Base-by-base conservation (phyloP, 2,113 vertebrate genomes). In the Hypocryptadius cinnamomeus region DNA sequence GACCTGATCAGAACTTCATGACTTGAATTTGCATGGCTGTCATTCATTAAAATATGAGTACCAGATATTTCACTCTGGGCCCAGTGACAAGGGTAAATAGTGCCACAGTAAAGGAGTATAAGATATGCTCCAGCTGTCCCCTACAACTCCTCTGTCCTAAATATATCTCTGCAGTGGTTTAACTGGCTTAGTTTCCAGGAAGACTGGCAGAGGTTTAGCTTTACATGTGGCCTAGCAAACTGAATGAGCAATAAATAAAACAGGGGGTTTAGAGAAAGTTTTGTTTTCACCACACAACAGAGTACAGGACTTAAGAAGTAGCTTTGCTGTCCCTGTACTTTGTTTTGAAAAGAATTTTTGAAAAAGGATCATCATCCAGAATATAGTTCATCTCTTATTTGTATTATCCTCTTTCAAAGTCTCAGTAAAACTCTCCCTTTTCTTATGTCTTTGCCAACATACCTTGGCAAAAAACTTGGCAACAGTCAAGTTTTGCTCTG, bases 171-270 rank as follows among this genome's bases (percentile, higher is more conserved):
- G 85, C 33, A 35, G 57, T 87, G 48, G 31, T 74, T 86, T 90
- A 51, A 30, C 50, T 92, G 96, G 33, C 79, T 92, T 54, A 23
- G 39, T 94, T 97, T 95, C 85, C 90, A 94, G 87, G 78, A 97
- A 90, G 79, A 85, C 79, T n/a, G 87, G 53, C 47, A 93, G 79
- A 94, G 45, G 57, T 89, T 90, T 80, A 89, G 33, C 40, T 91
- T 90, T 94, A 53, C 45, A 59, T 59, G 47, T 21, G 37, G 68
- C 76, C 73, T 71, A 73, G 37, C 51, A 95, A 94, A 89, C 69
- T 70, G 78, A 85, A 92, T 2, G 20, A 85, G 37, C 35, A 95
- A 84, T 73, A 93, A 94, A 95, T 90, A 81, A 89, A 57, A 47
- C 15, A 53, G 45, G 39, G 48, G n/a, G 68, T 61, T 79, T 63